These are phyloP conservation scores for Heliconius nattereri DNA, from an alignment of 1,140 invertebrate genomes.

Conservation along the genomic window DNA sequence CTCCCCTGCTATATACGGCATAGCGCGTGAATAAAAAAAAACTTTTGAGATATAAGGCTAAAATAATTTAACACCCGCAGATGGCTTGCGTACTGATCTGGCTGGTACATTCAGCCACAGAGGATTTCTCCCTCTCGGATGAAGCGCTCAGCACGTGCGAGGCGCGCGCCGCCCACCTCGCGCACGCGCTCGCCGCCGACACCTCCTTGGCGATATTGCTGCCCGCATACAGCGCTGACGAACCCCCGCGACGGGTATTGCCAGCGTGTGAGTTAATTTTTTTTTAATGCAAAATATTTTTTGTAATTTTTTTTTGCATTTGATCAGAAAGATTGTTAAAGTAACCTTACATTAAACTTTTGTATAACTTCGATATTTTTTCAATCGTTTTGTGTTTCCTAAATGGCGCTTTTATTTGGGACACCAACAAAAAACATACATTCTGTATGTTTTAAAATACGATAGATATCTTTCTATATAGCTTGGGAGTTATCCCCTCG, in stretches of 20 bases:
- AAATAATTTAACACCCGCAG: slow-evolving; percentile 63
- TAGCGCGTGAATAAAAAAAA: neutral
- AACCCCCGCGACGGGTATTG: slow-evolving; percentile 82
- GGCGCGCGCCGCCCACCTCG: slow-evolving; percentile 81
- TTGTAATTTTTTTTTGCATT: too few relatives aligned
- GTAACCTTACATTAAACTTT: too few relatives aligned
- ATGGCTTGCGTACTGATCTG: slow-evolving; percentile 90
- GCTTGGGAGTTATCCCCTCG: too few relatives aligned
- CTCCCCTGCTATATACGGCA: neutral
- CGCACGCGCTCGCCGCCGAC: slow-evolving; percentile 85
- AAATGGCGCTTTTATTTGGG: too few relatives aligned
- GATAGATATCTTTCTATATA: too few relatives aligned
- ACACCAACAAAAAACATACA: too few relatives aligned
- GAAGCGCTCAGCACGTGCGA: slow-evolving; percentile 82
- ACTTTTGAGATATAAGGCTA: too few relatives aligned
- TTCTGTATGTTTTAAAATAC: too few relatives aligned
- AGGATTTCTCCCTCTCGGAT: slow-evolving; percentile 65
- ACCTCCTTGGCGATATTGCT: slow-evolving; percentile 87
- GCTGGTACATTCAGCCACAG: slow-evolving; percentile 84
- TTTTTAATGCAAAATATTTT: neutral
- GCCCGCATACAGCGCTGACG: slow-evolving; percentile 77
- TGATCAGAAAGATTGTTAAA: too few relatives aligned
- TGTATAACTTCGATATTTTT: too few relatives aligned
- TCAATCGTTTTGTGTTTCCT: too few relatives aligned
- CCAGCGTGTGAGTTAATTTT: slow-evolving; percentile 82